phyloP scores from a whole-genome alignment of 2,113 vertebrate species.

The Tachysurus vachellii region DNA sequence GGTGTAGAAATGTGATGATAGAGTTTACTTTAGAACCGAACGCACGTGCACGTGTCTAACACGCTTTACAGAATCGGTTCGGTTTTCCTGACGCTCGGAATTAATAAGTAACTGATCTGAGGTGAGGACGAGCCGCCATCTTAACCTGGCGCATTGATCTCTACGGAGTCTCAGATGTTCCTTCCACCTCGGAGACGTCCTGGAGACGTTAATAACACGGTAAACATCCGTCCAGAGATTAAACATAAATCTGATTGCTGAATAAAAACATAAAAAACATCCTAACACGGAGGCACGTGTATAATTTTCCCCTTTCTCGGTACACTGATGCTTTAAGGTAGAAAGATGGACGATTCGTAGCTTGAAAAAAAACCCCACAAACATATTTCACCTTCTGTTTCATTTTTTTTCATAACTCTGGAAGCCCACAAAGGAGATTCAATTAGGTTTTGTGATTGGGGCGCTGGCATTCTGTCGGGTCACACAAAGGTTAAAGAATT shows the following conservation, averaged over 20 bases:
- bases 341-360: slow-evolving; percentile 47
- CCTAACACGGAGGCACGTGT: slow-evolving; percentile 58
- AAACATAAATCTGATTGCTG: slow-evolving; percentile 77
- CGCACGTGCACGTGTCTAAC: too few species aligned
- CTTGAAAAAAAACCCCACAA: slow-evolving; percentile 67
- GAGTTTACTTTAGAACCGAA: too few species aligned
- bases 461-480: slow-evolving; percentile 77
- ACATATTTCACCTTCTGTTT: slow-evolving; percentile 80
- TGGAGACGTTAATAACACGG: slow-evolving; percentile 71
- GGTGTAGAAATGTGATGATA: too few species aligned
- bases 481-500: slow-evolving; percentile 81
- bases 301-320: slow-evolving; percentile 13
- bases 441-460: slow-evolving; percentile 81
- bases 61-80: too few species aligned
- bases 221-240: slow-evolving; percentile 75
- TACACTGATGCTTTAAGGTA: slow-evolving; percentile 64
- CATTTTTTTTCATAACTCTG: slow-evolving; percentile 75
- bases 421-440: slow-evolving; percentile 72
- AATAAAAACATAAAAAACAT: slow-evolving; percentile 64
- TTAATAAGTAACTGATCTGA: too few species aligned
- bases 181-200: neutral
- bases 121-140: slow-evolving; percentile 60
- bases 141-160: slow-evolving; percentile 76
- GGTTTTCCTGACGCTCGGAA: neutral
- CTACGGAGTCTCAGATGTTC: slow-evolving; percentile 27